Percentiles rank a stretch among this genome's conserved stretches.
Conservation (phyloP, 2,797 vertebrate genomes). For the Thripadectes ignobilis region DNA sequence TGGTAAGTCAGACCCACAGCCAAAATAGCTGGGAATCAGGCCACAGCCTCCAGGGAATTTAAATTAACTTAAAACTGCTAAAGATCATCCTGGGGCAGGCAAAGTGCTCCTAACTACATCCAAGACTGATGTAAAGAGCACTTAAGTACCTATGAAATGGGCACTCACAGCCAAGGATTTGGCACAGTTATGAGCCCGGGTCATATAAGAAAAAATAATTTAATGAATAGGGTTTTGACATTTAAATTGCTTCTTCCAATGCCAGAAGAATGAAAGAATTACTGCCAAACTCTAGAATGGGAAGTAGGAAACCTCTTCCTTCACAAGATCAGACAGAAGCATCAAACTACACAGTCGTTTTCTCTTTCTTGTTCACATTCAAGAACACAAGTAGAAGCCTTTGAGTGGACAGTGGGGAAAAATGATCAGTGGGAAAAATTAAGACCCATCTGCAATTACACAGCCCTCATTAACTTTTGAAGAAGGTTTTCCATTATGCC, state of each 20-base stretch:
- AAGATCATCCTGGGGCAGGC: neutral
- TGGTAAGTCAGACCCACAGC: neutral
- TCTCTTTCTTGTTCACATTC: neutral
- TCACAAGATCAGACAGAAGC: neutral
- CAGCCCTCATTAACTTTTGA: neutral
- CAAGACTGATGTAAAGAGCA: neutral
- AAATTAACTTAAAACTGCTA: neutral
- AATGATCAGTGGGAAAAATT: neutral
- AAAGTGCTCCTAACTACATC: neutral
- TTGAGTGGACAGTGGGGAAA: rapidly evolving
- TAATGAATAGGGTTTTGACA: neutral
- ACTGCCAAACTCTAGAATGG: neutral
- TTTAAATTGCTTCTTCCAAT: neutral
- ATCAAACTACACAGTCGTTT: neutral
- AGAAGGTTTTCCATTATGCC: neutral
- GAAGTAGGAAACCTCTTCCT: neutral
- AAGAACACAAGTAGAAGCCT: neutral
- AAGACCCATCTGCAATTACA: neutral
- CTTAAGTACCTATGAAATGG: neutral
- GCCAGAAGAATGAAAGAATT: neutral
- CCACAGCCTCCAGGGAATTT: neutral
- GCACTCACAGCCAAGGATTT: neutral
- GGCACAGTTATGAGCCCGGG: neutral
- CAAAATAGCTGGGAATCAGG: neutral
- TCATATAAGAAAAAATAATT: neutral